These are phyloP conservation scores for Dinoponera quadriceps DNA, from an alignment of 1,140 invertebrate genomes.

Conservation along the genomic window DNA sequence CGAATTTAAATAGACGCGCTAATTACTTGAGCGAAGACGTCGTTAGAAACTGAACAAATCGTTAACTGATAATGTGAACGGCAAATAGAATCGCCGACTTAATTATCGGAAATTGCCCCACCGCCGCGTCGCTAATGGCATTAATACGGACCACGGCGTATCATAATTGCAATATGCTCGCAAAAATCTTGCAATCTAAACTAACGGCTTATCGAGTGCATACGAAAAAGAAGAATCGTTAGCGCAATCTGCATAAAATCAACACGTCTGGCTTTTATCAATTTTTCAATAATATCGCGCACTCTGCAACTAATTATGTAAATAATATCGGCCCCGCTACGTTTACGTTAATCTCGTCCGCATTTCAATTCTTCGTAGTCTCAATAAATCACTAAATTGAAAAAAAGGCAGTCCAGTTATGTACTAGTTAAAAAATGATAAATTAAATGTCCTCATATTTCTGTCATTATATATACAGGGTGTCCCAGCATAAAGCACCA, in stretches of 20 bases:
- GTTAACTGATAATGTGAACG: constrained; percentile 26
- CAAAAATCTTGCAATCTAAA: constrained; percentile 36
- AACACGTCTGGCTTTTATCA: constrained; percentile 9
- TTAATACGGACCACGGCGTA: constrained; percentile 46
- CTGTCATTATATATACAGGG: too few relatives aligned
- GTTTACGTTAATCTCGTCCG: constrained; percentile 32
- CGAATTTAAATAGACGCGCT: neutral
- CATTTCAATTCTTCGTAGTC: constrained; percentile 6
- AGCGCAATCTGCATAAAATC: constrained; percentile 24
- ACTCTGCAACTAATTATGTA: constrained; percentile 6
- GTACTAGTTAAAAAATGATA: constrained; percentile 4
- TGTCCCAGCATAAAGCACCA: too few relatives aligned
- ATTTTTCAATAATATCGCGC: constrained; percentile 30
- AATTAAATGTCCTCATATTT: too few relatives aligned
- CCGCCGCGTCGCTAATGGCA: constrained; percentile 26
- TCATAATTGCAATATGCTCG: constrained; percentile 30
- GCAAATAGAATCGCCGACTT: constrained; percentile 50
- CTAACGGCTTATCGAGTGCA: neutral
- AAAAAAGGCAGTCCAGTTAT: neutral
- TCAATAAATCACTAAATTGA: constrained; percentile 8
- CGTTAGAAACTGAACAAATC: constrained; percentile 41
- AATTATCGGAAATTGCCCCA: constrained; percentile 50
- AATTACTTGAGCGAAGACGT: constrained; percentile 21
- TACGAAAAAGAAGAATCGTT: neutral
- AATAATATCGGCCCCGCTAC: neutral